Conservation (phyloP, 2,113 vertebrate genomes). For the Pachypanchax playfairii region DNA sequence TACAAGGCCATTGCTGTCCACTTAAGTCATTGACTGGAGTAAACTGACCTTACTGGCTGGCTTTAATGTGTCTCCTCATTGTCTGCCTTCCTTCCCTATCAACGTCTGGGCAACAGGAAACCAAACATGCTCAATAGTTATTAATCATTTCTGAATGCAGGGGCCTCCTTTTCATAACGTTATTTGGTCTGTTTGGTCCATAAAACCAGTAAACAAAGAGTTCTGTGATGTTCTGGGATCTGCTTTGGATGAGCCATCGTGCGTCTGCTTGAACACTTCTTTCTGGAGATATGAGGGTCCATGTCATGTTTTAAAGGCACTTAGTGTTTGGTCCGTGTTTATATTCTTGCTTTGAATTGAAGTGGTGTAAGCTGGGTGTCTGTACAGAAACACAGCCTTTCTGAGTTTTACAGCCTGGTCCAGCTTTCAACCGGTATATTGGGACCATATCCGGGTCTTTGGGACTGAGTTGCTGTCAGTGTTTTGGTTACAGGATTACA, state of each 20-base stretch:
- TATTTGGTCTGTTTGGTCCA: conserved; percentile 67
- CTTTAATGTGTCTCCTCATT: conserved; percentile 81
- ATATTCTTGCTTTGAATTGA: conserved; percentile 34
- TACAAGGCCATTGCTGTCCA: conserved; percentile 74
- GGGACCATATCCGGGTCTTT: neutral
- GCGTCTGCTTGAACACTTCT: conserved; percentile 4
- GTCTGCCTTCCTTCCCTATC: conserved; percentile 78
- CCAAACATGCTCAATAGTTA: conserved; percentile 80
- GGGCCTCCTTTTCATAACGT: conserved; percentile 66
- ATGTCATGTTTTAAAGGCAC: conserved; percentile 41
- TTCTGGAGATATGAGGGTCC: conserved; percentile 16
- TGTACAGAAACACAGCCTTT: neutral
- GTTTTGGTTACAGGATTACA: too few species aligned
- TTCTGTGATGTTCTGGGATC: conserved; percentile 47
- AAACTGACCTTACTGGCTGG: conserved; percentile 80
- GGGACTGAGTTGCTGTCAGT: too few species aligned
- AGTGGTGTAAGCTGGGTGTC: conserved; percentile 1
- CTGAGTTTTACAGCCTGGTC: neutral
- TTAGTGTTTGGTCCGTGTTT: conserved; percentile 27
- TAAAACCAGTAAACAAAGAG: conserved; percentile 55
- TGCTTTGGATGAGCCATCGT: conserved; percentile 23
- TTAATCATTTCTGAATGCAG: conserved; percentile 73
- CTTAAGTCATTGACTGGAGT: conserved; percentile 82
- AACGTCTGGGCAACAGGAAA: conserved; percentile 80
- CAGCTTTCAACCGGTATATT: neutral